Evolutionary conservation across 1,140 invertebrate genomes (phyloP).

Genomic region (Atta texana): DNA sequence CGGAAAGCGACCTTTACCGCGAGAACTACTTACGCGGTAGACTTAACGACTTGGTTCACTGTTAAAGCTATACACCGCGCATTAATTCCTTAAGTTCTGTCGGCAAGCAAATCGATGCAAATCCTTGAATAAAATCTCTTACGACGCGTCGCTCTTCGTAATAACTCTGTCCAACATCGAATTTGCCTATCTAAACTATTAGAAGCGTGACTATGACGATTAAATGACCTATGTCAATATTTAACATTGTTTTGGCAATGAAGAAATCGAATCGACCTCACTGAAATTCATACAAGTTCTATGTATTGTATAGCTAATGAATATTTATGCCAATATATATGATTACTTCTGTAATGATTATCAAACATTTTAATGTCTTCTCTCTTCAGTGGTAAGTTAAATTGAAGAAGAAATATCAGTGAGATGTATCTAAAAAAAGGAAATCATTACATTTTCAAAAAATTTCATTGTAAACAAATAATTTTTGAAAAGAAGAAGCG

Average conservation of each 20-base stretch:
- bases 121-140: slow-evolving; percentile 57
- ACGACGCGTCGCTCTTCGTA: slow-evolving; percentile 30
- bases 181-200: slow-evolving; percentile 58
- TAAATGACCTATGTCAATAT: slow-evolving; percentile 10
- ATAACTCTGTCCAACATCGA: slow-evolving; percentile 50
- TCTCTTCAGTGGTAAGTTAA: not conserved
- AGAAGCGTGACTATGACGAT: slow-evolving; percentile 10
- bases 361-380: not conserved
- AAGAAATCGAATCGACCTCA: not conserved
- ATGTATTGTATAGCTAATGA: not conserved
- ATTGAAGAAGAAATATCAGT: not conserved
- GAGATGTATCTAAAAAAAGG: not conserved
- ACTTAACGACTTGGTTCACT: slow-evolving; percentile 52
- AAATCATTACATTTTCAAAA: not conserved
- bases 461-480: not conserved
- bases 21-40: slow-evolving; percentile 49
- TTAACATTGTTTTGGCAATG: slow-evolving; percentile 4
- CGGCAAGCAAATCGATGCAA: slow-evolving; percentile 57
- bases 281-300: not conserved
- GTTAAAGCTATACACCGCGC: slow-evolving; percentile 51
- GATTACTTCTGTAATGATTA: not conserved
- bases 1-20: slow-evolving; percentile 39
- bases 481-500: not conserved
- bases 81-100: slow-evolving; percentile 54
- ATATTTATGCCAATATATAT: not conserved